Percentiles rank a stretch among this genome's conserved stretches.
Evolutionary conservation across 2,797 vertebrate species (phyloP).

Genomic region (Clarias laeviceps): DNA sequence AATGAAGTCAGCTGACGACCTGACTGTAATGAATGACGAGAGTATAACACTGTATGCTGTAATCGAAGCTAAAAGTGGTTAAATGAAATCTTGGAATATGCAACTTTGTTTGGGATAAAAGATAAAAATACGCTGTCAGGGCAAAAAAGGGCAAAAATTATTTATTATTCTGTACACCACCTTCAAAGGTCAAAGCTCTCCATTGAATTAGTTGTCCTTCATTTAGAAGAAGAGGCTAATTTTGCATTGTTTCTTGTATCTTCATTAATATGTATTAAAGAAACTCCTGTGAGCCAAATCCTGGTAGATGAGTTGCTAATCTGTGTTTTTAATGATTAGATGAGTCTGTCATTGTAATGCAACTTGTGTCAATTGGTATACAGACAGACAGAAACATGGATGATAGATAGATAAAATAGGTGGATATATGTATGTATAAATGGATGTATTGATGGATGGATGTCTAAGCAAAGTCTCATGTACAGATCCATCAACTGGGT

Average conservation of each 20-base stretch:
- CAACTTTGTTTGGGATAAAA: too few relatives aligned
- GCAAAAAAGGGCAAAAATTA: not conserved
- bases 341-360: conserved; percentile 27
- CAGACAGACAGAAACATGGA: not conserved
- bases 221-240: conserved; percentile 23
- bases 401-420: not conserved
- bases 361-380: not conserved
- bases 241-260: conserved; percentile 31
- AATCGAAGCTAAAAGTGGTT: too few relatives aligned
- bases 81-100: too few relatives aligned
- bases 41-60: too few relatives aligned
- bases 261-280: conserved; percentile 43
- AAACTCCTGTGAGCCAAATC: conserved; percentile 42
- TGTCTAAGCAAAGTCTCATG: not conserved
- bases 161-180: not conserved
- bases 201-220: conserved; percentile 3
- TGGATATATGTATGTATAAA: not conserved
- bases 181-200: conserved; percentile 17
- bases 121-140: too few relatives aligned
- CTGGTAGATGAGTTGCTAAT: conserved; percentile 42
- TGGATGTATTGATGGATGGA: not conserved
- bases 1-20: too few relatives aligned
- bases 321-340: conserved; percentile 30
- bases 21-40: too few relatives aligned
- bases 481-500: not conserved